Percentiles rank a stretch among this genome's conserved stretches.
Conservation (phyloP, 2,888 invertebrate species). For the Mythimna ferrago region DNA sequence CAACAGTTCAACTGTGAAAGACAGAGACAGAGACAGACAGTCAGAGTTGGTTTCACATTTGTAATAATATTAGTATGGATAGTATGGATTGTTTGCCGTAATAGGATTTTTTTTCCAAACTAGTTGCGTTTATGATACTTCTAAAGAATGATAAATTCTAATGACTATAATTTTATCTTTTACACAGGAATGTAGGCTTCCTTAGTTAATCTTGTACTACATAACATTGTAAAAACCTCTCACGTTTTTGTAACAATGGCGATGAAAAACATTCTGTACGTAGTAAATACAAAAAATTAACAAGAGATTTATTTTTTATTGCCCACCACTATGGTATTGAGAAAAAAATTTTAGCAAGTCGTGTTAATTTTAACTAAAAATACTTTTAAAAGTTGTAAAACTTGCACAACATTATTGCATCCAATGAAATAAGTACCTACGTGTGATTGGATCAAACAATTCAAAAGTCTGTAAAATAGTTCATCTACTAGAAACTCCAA, state of each 20-base stretch:
- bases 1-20: no score
- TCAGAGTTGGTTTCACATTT: no score
- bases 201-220: neutral
- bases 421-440: neutral
- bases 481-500: neutral
- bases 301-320: slow-evolving; percentile 1
- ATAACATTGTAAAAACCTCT: neutral
- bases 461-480: neutral
- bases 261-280: neutral
- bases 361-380: neutral
- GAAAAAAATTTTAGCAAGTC: neutral
- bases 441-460: neutral
- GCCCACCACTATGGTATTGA: neutral
- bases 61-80: slow-evolving; percentile 17
- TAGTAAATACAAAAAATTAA: neutral
- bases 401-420: neutral
- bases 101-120: slow-evolving; percentile 15
- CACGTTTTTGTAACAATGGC: slow-evolving; percentile 6
- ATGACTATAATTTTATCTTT: neutral
- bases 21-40: no score
- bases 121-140: slow-evolving; percentile 18
- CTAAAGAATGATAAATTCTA: no score
- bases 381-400: no score
- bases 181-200: slow-evolving; percentile 4
- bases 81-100: slow-evolving; percentile 3